Evolutionary conservation across 2,113 vertebrate species (phyloP), one percentile per base, ranked within the genome.

Genomic region (Gasterosteus aculeatus): DNA sequence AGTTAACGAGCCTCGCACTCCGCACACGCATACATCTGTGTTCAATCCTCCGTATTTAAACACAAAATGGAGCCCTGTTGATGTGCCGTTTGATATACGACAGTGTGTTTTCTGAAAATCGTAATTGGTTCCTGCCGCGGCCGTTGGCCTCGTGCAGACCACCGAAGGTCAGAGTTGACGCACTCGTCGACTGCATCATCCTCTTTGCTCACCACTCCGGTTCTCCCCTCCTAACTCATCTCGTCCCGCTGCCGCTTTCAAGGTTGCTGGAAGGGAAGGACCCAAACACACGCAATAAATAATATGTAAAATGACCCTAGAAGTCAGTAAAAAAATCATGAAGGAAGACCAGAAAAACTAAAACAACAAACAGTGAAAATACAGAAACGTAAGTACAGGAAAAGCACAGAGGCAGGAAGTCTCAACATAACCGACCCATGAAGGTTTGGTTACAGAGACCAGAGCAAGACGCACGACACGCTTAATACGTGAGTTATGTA

Each of bases 1-100:
- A 91, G 91, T 92, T 90, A 88, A 83, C 35, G 58, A 72, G 63
- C 62, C 76, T 81, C 78, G 46, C 59, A 51, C 56, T 80, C 82
- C 77, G 86, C 75, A 78, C 8, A 16, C 54, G 67, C 73, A 71
- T 69, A 47, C 53, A n/a, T 57, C 11, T 33, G 12, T 16, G 12
- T 5, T 70, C 18, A 53, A 54, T 75, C 41, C 33, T 46, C 10
- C 14, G 6, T 3, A 63, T n/a, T 46, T 14, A 26, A 26, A 26
- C 22, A 26, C 22, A 65, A 53, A 14, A 38, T 10, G 46, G 14
- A 35, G 35, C 4, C 1, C 7, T 9, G 26, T 57, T 14, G 26
- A 5, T 42, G 26, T 22, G n/a, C 12, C 33, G 10, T 15, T 33
- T 14, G 9, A 51, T 49, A 15, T 31, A 22, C 31, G 10, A n/a